These are phyloP conservation scores for Hemaris fuciformis DNA, from an alignment of 2,888 invertebrate species.

Conservation along the genomic window DNA sequence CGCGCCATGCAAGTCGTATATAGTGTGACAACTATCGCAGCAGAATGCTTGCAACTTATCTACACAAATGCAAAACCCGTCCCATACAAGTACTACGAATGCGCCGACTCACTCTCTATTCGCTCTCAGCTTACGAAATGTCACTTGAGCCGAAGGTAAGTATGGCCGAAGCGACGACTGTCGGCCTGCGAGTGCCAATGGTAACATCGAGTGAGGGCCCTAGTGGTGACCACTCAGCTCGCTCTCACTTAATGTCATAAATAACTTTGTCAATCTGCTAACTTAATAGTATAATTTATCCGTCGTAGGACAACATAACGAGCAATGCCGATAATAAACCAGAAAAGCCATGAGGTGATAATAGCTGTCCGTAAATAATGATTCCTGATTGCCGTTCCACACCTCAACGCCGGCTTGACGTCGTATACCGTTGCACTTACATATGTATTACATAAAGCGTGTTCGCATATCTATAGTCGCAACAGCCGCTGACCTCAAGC, in stretches of 20 bases:
- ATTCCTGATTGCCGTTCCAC: constrained; percentile 76
- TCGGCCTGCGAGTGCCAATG: constrained; percentile 32
- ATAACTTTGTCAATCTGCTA: constrained; percentile 81
- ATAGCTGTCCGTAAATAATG: constrained; percentile 80
- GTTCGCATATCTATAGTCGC: constrained; percentile 28
- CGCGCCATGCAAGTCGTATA: constrained; percentile 43
- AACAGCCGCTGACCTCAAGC: constrained; percentile 54
- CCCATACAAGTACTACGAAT: constrained; percentile 24
- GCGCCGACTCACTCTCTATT: constrained; percentile 21
- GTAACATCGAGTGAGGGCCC: constrained; percentile 33
- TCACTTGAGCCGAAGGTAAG: neutral
- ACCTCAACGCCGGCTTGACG: constrained; percentile 54
- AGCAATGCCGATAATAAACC: constrained; percentile 79
- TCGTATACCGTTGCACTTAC: constrained; percentile 29
- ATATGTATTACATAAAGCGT: constrained; percentile 23
- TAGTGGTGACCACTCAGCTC: constrained; percentile 65
- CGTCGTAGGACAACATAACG: constrained; percentile 79
- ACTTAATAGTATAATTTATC: constrained; percentile 81
- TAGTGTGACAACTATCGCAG: constrained; percentile 50
- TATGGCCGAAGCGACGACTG: constrained; percentile 23
- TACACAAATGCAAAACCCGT: constrained; percentile 47
- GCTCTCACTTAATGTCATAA: constrained; percentile 76
- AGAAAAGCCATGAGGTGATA: constrained; percentile 81
- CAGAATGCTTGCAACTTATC: constrained; percentile 47
- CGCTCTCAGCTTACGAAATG: constrained; percentile 20